Evolutionary conservation across 1,140 invertebrate genomes (phyloP), one percentile per base, ranked within the genome.

Genomic region (Nasonia giraulti): DNA sequence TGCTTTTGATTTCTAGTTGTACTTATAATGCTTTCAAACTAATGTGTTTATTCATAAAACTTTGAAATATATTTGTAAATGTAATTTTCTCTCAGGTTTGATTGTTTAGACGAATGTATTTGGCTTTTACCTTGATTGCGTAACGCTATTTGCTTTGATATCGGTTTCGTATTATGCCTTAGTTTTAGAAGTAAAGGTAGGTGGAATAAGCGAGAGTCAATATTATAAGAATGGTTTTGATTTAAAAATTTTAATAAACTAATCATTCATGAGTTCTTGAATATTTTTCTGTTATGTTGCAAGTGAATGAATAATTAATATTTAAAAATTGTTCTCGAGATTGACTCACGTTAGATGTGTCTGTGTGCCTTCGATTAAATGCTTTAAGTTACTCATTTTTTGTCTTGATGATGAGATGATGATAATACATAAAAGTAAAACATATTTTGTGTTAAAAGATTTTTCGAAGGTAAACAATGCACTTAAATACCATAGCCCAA

Each of bases 121-220:
- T 92, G 91, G 92, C 91, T 93, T 92, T 90, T 92, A 92, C 89
- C 90, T 93, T 92, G 91, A 92, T 92, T 93, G 92, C 90, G 91
- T 93, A 93, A 91, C 90, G 92, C 92, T 93, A 92, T 92, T 93
- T 92, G 92, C 92, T 93, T 92, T 92, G 90, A 92, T 88, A 92
- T 92, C 91, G 91, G 91, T 92, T 91, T 92, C 90, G 90, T 92
- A 92, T 90, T 84, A 91, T 90, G 91, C 90, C 90, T 92, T 92
- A 92, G 92, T 91, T 92, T 90, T 92, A 92, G 91, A 92, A 90
- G 89, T 92, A 91, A 92, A 91, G 90, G 91, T 93, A 92, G 92
- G 91, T 92, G 90, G 89, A 86, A 89, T 73, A 87, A 74, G 85
- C 88, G 88, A 90, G 88, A 88, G 89, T 92, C 88, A 88, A 88